phyloP scores from a whole-genome alignment of 2,797 vertebrate species.

The Amphiprion clarkii region DNA sequence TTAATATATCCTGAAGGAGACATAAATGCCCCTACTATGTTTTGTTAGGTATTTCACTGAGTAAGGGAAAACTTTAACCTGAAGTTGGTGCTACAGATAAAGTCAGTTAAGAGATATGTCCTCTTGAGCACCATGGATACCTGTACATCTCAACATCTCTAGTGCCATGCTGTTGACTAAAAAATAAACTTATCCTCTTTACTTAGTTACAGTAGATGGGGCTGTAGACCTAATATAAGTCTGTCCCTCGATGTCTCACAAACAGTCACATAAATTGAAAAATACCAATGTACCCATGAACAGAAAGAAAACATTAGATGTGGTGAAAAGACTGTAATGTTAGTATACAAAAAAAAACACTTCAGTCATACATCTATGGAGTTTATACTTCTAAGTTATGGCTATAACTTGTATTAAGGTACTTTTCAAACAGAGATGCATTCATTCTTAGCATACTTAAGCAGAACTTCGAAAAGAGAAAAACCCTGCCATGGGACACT shows the following conservation, averaged over 20 bases:
- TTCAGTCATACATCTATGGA: too few species aligned
- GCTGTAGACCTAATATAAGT: not conserved
- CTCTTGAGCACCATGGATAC: too few species aligned
- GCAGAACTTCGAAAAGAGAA: not conserved
- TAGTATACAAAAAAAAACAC: not conserved
- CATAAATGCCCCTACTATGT: too few species aligned
- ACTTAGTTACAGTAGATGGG: not conserved
- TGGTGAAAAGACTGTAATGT: not conserved
- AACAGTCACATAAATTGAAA: not conserved
- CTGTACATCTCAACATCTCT: too few species aligned
- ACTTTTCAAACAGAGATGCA: constrained; percentile 1
- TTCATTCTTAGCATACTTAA: constrained; percentile 10
- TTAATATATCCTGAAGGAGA: too few species aligned
- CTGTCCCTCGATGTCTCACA: not conserved
- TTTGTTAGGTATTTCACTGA: too few species aligned
- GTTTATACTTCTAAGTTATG: too few species aligned
- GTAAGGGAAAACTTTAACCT: too few species aligned
- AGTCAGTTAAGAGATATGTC: too few species aligned
- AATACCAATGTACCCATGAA: not conserved
- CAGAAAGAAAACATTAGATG: not conserved
- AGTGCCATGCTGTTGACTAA: not conserved
- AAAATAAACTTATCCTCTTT: not conserved
- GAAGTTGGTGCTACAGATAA: too few species aligned
- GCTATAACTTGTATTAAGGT: constrained; percentile 2
- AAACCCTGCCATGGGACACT: not conserved